Base-by-base conservation (phyloP, 1,140 invertebrate species). In the Drosophila sechellia region DNA sequence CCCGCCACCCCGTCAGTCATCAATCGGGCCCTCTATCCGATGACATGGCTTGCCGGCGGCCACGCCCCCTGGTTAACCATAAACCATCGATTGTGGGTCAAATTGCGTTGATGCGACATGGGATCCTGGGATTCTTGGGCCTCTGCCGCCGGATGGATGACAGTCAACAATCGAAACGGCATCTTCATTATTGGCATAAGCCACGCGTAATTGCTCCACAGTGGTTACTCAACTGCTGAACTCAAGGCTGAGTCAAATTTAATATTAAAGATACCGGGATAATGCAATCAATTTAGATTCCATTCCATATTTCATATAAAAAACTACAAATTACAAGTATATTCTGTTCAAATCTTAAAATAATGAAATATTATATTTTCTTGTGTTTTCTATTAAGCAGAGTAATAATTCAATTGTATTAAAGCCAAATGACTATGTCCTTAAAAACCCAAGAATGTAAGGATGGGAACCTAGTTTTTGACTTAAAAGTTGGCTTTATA, bases 21-120 rank as follows among this genome's bases (percentile, higher is more conserved):
- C 68, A 71, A 71, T 57, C 68, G 25, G 17, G 48, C 34, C 48
- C 40, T 35, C 22, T 39, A 69, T 55, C 42, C 34, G 64, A 42
- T 71, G 68, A 71, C 68, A 70, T 56, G 13, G 22, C 31, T 48
- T 20, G 31, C 49, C 50, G 34, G 5, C 25, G 35, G 52, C 52
- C 31, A 71, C 64, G 68, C 68, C 68, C 64, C 35, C 43, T 15
- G 68, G 68, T 52, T 49, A 57, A 70, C 68, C 65, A 71, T 70
- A 71, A 69, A 70, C 65, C 68, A 71, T 70, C 50, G 65, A 57
- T 71, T 71, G 65, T 70, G 68, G 68, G 52, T 71, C 65, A 71
- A 71, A 70, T 70, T 71, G 68, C 50, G 43, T 71, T 70, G 66
- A 70, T 56, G 64, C 34, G 66, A 70, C 53, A 70, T 68, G 42